Evolutionary conservation across 37 sponge, comb jelly and placozoan genomes (phyloP).

Genomic region (Aplysina aerophoba): DNA sequence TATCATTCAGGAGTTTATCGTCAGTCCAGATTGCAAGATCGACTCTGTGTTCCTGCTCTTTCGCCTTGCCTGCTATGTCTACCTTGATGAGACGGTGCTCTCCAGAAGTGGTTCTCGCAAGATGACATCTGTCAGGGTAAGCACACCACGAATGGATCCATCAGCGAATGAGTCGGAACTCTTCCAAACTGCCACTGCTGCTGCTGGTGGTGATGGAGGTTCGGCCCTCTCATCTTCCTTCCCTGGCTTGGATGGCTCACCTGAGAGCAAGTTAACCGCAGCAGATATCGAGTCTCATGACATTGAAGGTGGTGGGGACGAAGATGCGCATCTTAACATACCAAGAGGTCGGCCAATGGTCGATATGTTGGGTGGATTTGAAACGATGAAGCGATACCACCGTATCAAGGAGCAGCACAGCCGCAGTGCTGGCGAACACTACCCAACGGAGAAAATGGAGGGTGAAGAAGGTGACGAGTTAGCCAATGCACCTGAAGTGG

Average conservation of each 20-base stretch:
- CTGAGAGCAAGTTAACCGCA: no score
- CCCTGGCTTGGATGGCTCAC: no score
- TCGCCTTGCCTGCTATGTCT: conserved; percentile 51
- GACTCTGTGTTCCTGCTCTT: conserved; percentile 73
- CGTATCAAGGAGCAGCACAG: conserved; percentile 16
- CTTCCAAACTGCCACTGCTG: no score
- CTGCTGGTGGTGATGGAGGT: no score
- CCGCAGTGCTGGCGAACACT: background rate
- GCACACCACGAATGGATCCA: no score
- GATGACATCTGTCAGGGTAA: no score
- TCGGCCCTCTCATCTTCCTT: no score
- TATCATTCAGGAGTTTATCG: conserved; percentile 47
- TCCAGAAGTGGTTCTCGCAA: no score
- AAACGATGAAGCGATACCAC: background rate
- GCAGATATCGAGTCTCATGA: no score
- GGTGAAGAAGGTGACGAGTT: background rate
- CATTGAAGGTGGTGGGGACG: background rate
- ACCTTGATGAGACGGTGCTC: conserved; percentile 24
- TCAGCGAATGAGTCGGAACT: no score
- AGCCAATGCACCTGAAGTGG: background rate
- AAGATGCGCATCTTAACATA: background rate
- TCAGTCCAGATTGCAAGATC: conserved; percentile 48
- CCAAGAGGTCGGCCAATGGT: background rate
- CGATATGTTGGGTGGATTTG: background rate
- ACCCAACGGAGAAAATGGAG: background rate